Percentiles rank a stretch among this genome's conserved stretches.
phyloP scores from a whole-genome alignment of 2,113 vertebrate species.

The Nyctibius bracteatus region DNA sequence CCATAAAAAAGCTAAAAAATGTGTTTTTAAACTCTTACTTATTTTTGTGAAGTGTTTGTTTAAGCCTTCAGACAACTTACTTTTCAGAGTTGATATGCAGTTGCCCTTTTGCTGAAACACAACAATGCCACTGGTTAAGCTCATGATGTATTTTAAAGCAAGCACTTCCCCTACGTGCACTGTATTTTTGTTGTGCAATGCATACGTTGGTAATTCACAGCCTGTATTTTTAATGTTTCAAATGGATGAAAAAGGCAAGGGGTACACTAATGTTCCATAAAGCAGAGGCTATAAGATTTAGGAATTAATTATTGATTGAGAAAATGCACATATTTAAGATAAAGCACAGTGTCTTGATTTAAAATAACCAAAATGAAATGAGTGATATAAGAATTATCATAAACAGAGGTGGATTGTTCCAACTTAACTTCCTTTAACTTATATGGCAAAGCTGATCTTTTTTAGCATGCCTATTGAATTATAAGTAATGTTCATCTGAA shows the following conservation, averaged over 20 bases:
- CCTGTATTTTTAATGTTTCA: background rate
- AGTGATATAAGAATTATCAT: background rate
- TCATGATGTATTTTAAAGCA: background rate
- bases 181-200: background rate
- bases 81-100: background rate
- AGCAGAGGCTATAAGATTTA: background rate
- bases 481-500: background rate
- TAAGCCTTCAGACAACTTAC: background rate
- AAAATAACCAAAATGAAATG: background rate
- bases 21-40: background rate
- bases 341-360: background rate
- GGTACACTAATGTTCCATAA: background rate
- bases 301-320: background rate
- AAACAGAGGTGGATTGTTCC: background rate
- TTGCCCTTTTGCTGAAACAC: background rate
- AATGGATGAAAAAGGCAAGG: background rate
- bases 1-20: too few species aligned
- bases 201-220: background rate
- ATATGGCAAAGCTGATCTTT: background rate
- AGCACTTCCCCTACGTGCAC: background rate
- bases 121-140: background rate
- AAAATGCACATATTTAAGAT: background rate
- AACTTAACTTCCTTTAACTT: too few species aligned
- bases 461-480: background rate
- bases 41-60: background rate